Evolutionary conservation across 1,140 invertebrate species (phyloP).

Genomic region (Periplaneta americana): DNA sequence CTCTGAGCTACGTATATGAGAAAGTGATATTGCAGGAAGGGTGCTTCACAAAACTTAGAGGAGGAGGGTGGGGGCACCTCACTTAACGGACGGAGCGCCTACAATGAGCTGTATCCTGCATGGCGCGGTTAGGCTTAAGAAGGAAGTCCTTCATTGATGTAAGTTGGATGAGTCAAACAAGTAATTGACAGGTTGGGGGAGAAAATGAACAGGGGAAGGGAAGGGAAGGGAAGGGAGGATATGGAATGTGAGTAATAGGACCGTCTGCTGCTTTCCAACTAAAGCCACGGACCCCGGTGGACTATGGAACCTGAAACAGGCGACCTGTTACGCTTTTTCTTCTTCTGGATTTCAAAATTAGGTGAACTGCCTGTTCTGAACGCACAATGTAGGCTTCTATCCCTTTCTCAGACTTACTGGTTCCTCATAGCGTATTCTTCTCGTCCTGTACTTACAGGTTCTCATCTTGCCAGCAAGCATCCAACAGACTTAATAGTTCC

Average conservation of each 20-base stretch:
- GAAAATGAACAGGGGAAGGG: background rate
- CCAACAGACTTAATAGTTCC: too few relatives aligned
- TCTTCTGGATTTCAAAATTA: too few relatives aligned
- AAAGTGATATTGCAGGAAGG: slow-evolving; percentile 27
- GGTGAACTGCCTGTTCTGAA: too few relatives aligned
- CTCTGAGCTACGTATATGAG: too few relatives aligned
- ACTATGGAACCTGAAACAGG: too few relatives aligned
- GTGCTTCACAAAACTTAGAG: slow-evolving; percentile 29
- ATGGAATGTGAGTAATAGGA: background rate
- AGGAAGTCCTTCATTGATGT: slow-evolving; percentile 46
- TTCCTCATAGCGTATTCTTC: too few relatives aligned
- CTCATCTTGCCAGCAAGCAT: too few relatives aligned
- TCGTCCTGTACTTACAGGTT: too few relatives aligned
- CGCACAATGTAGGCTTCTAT: too few relatives aligned
- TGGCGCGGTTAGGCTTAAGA: slow-evolving; percentile 37
- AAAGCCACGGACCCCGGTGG: background rate
- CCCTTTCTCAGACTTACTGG: too few relatives aligned
- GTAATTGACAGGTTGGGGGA: slow-evolving; percentile 3
- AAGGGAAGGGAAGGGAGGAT: background rate
- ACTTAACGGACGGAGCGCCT: slow-evolving; percentile 1
- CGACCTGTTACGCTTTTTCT: too few relatives aligned
- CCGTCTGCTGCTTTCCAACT: background rate
- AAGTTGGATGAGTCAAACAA: slow-evolving; percentile 12
- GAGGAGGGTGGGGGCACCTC: slow-evolving; percentile 21
- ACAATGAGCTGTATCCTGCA: slow-evolving; percentile 48